Evolutionary conservation across 64 coral and sea anemone species (phyloP).

Genomic region (Porites australiensis): DNA sequence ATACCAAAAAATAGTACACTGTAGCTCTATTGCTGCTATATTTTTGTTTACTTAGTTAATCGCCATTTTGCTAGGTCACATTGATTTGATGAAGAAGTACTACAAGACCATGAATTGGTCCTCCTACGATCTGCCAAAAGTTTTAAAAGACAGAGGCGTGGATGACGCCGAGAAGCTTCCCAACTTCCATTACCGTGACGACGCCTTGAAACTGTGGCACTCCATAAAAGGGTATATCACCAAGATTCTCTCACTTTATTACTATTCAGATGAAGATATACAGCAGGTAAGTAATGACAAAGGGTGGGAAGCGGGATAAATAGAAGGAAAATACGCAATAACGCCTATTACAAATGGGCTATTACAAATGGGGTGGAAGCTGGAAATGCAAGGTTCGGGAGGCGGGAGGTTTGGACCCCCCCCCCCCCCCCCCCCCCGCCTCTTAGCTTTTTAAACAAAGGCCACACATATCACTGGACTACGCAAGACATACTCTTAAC

Average conservation of each 20-base stretch:
- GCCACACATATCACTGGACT: no score
- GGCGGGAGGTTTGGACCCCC: no score
- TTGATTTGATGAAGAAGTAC: conserved; percentile 84
- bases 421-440: no score
- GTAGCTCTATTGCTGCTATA: not conserved
- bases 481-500: no score
- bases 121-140: conserved; percentile 66
- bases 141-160: conserved; percentile 79
- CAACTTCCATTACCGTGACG: conserved; percentile 85
- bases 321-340: no score
- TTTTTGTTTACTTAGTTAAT: not conserved
- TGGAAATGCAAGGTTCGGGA: no score
- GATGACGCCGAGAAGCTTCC: conserved; percentile 76
- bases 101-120: conserved; percentile 78
- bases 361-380: no score
- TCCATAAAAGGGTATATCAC: conserved; percentile 61
- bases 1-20: not conserved
- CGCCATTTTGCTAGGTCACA: conserved; percentile 31
- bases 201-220: conserved; percentile 82
- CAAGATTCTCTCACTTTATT: conserved; percentile 64
- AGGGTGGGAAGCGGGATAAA: no score
- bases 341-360: no score
- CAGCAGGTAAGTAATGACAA: not conserved
- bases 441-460: no score
- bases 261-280: conserved; percentile 64